Conservation (phyloP, 2,888 invertebrate species). For the Lithophane leautieri region DNA sequence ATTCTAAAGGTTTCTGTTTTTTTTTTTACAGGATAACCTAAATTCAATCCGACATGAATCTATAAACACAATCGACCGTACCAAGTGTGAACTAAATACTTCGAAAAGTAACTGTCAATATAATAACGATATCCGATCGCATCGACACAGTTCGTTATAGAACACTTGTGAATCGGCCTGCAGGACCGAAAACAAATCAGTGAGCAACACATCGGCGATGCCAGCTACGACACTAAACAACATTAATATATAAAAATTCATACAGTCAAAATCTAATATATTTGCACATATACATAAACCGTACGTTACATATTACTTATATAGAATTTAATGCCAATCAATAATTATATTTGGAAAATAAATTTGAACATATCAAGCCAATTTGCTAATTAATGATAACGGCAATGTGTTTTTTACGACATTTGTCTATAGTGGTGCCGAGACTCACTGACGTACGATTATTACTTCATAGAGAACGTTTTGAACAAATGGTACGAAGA, state of each 20-base stretch:
- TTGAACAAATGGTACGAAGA: neutral
- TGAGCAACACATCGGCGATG: slow-evolving; percentile 37
- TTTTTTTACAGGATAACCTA: neutral
- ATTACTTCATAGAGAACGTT: neutral
- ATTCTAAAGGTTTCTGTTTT: neutral
- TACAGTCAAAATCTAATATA: slow-evolving; percentile 56
- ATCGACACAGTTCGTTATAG: neutral
- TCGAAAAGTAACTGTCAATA: neutral
- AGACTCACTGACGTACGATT: slow-evolving; percentile 35
- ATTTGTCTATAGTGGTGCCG: slow-evolving; percentile 18
- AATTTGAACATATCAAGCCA: slow-evolving; percentile 62
- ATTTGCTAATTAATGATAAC: slow-evolving; percentile 53
- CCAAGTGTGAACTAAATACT: neutral
- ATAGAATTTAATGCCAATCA: slow-evolving; percentile 62
- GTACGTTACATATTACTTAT: slow-evolving; percentile 52
- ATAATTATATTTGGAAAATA: slow-evolving; percentile 51
- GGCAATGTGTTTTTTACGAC: slow-evolving; percentile 25
- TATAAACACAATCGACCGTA: neutral
- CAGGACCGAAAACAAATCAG: slow-evolving; percentile 6
- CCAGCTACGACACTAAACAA: slow-evolving; percentile 56
- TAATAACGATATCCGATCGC: neutral
- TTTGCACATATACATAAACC: slow-evolving; percentile 61
- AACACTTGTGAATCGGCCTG: slow-evolving; percentile 35
- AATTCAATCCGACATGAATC: neutral
- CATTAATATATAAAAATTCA: slow-evolving; percentile 52